These are phyloP conservation scores for Agrypnus murinus DNA, from an alignment of 2,888 invertebrate genomes.

Conservation along the genomic window DNA sequence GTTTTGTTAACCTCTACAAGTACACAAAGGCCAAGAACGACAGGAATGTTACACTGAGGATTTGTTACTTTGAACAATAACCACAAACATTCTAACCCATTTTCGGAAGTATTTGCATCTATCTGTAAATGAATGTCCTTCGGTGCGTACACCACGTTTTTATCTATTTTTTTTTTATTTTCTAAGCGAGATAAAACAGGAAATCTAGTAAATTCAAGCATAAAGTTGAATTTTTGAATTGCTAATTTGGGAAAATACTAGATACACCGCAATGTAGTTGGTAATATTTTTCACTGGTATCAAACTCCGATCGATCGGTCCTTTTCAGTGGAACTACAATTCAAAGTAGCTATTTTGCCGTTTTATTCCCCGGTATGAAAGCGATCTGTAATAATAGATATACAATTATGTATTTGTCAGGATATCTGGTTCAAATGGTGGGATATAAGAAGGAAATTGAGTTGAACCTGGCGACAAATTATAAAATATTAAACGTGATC, in stretches of 20 bases:
- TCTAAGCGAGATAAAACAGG: too few species aligned
- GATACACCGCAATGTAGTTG: background rate
- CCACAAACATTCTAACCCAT: slow-evolving; percentile 29
- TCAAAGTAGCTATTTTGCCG: slow-evolving; percentile 5
- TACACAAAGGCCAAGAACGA: slow-evolving; percentile 20
- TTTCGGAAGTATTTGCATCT: slow-evolving; percentile 15
- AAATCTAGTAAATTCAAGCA: too few species aligned
- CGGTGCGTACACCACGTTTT: background rate
- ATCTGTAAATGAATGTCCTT: background rate
- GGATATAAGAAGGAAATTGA: slow-evolving; percentile 28
- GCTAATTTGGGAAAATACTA: slow-evolving; percentile 33
- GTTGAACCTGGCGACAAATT: background rate
- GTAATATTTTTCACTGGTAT: slow-evolving; percentile 12
- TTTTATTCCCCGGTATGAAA: slow-evolving; percentile 31
- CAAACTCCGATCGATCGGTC: slow-evolving; percentile 19
- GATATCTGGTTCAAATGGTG: slow-evolving; percentile 6
- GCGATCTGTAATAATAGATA: slow-evolving; percentile 38
- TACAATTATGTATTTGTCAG: slow-evolving; percentile 21
- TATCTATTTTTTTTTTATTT: too few species aligned
- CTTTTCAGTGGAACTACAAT: slow-evolving; percentile 7
- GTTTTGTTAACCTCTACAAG: slow-evolving; percentile 7
- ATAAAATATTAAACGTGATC: too few species aligned
- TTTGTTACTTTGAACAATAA: slow-evolving; percentile 33
- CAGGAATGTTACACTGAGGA: slow-evolving; percentile 22
- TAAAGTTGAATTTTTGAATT: slow-evolving; percentile 34